Evolutionary conservation across 2,113 vertebrate species (phyloP).

Genomic region (Oreochromis spilurus): DNA sequence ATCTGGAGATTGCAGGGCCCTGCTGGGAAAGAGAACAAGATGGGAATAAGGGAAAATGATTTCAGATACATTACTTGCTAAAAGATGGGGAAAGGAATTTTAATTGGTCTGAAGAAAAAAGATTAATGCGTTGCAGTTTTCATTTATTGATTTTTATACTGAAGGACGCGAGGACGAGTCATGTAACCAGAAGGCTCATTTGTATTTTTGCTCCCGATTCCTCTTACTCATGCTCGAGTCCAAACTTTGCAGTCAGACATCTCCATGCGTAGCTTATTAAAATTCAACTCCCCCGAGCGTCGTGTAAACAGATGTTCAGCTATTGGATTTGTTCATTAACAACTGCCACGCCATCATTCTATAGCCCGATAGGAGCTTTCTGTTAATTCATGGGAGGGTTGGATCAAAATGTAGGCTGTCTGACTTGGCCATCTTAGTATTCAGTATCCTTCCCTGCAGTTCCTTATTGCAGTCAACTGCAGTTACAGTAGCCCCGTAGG

Average conservation of each 20-base stretch:
- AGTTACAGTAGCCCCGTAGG: constrained; percentile 21
- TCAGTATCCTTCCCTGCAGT: constrained; percentile 42
- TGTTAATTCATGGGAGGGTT: constrained; percentile 10
- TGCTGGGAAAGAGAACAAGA: not conserved
- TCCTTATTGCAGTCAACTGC: constrained; percentile 34
- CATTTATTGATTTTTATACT: constrained; percentile 9
- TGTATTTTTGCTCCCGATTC: not conserved
- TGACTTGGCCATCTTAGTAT: constrained; percentile 38
- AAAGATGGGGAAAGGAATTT: not conserved
- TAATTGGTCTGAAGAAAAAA: not conserved
- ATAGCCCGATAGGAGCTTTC: not conserved
- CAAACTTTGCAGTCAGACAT: constrained; percentile 10
- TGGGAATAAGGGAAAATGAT: not conserved
- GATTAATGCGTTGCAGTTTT: not conserved
- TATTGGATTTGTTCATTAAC: constrained; percentile 16
- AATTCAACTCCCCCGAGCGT: constrained; percentile 9
- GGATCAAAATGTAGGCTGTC: constrained; percentile 26
- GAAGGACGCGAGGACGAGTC: not conserved
- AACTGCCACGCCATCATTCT: not conserved
- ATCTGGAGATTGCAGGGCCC: not conserved
- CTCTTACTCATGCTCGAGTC: not conserved
- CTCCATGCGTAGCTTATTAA: not conserved
- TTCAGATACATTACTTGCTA: not conserved
- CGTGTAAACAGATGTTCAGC: constrained; percentile 14
- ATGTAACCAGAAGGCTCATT: not conserved